These are phyloP conservation scores for Sitta europaea DNA, from an alignment of 2,113 vertebrate species.

Conservation along the genomic window DNA sequence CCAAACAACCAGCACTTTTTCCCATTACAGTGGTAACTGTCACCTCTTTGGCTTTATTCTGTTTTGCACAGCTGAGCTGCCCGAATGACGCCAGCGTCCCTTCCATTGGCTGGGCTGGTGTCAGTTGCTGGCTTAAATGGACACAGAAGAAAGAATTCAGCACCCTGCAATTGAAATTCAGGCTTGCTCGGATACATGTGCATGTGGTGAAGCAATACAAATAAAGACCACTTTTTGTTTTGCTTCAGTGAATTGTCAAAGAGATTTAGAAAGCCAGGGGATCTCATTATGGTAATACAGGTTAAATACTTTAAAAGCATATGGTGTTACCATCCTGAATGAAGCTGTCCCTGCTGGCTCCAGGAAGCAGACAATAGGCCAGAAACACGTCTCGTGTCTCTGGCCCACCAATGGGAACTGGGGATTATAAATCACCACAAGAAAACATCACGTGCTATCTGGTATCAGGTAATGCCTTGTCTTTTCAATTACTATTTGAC, in stretches of 20 bases:
- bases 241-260: conserved; percentile 44
- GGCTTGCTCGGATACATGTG: neutral
- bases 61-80: conserved; percentile 22
- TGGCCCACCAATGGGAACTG: neutral
- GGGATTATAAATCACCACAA: neutral
- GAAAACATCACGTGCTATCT: neutral
- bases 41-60: conserved; percentile 5
- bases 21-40: neutral
- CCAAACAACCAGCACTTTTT: neutral
- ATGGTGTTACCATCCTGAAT: conserved; percentile 27
- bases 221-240: conserved; percentile 44
- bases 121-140: conserved; percentile 18
- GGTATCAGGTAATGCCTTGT: conserved; percentile 32
- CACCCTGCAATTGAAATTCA: conserved; percentile 4
- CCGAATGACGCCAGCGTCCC: neutral
- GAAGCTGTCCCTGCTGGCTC: conserved; percentile 26
- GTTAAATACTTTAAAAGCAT: conserved; percentile 59
- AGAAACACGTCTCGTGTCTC: conserved; percentile 20
- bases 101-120: neutral
- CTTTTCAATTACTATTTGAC: conserved; percentile 28
- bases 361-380: neutral
- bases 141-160: conserved; percentile 27
- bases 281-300: conserved; percentile 57
- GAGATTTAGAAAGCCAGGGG: conserved; percentile 37
- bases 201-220: conserved; percentile 2